phyloP scores from a whole-genome alignment of 2,888 invertebrate species.

The Sclerodermus sp. region DNA sequence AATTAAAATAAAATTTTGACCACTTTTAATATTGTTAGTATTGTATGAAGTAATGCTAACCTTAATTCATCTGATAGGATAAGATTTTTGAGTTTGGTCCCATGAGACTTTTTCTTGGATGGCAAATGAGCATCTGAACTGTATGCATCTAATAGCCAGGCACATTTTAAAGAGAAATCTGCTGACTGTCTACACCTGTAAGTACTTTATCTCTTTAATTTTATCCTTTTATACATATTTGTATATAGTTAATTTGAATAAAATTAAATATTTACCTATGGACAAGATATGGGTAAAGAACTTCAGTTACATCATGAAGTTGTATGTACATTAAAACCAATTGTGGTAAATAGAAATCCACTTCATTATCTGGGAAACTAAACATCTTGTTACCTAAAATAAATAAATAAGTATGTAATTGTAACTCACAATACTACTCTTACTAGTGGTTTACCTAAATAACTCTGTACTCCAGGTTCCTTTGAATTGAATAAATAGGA shows the following conservation, averaged over 20 bases:
- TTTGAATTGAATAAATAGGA: slow-evolving; percentile 97
- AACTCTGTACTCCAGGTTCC: slow-evolving; percentile 96
- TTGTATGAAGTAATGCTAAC: slow-evolving; percentile 23
- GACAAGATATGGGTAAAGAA: slow-evolving; percentile 59
- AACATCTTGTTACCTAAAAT: slow-evolving; percentile 88
- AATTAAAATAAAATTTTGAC: slow-evolving; percentile 1
- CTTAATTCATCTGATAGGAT: slow-evolving; percentile 72
- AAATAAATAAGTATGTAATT: slow-evolving; percentile 12
- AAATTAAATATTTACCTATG: slow-evolving; percentile 66
- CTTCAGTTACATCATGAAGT: slow-evolving; percentile 96
- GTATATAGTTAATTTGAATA: too few relatives aligned
- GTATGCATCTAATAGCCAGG: slow-evolving; percentile 96
- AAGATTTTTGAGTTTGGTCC: slow-evolving; percentile 73
- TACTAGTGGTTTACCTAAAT: slow-evolving; percentile 70
- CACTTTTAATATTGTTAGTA: neutral
- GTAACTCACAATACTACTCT: neutral
- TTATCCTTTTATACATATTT: neutral
- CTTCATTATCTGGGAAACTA: slow-evolving; percentile 87
- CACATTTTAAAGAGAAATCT: slow-evolving; percentile 93
- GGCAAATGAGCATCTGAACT: slow-evolving; percentile 73
- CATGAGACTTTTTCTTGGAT: slow-evolving; percentile 73
- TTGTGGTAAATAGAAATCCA: slow-evolving; percentile 98
- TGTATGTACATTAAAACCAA: slow-evolving; percentile 98
- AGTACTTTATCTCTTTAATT: slow-evolving; percentile 15
- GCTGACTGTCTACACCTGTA: slow-evolving; percentile 88